Base-by-base conservation (phyloP, 2,113 vertebrate genomes). In the Trinectes maculatus region DNA sequence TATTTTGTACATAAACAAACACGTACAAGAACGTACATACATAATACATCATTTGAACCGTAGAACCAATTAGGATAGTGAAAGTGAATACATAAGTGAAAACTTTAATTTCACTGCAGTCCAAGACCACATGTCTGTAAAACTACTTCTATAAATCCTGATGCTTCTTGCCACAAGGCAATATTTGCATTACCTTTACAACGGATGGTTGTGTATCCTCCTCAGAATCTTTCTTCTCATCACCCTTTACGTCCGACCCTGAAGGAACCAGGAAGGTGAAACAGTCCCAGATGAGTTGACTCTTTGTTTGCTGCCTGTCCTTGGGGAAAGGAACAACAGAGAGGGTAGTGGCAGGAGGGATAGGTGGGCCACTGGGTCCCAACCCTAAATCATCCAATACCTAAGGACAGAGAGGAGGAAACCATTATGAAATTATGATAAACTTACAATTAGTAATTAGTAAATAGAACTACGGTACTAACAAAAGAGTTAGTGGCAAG, bases 361-460 rank as follows among this genome's bases (percentile, higher is more conserved):
- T 89, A 8, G 92, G 93, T 16, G 92, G 94, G 13, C 93, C 92
- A 0, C 73, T 84, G 1, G 91, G 87, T 29, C 93, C 94, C 67
- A 96, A 74, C 0, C 93, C 95, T 52, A 98, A 67, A 28, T 79
- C 37, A 40, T 95, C 91, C 64, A 96, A 85, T 68, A 97, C 83
- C 96, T 99, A 74, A n/a, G n/a, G 51, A 58, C n/a, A n/a, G n/a
- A n/a, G n/a, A n/a, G n/a, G n/a, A n/a, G n/a, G 6, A 26, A 0
- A 37, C 34, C 10, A 34, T n/a, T n/a, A 76, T 15, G 6, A 47
- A 22, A 12, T 6, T 6, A 34, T 60, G 8, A 56, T n/a, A 15
- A 60, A 36, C 2, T 10, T 36, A 22, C 10, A 10, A 3, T 37
- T 37, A 4, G 4, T 4, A 37, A 37, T 37, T 3, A 47, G 22